Evolutionary conservation across 2,797 vertebrate genomes (phyloP).

Genomic region (Mallotus villosus): DNA sequence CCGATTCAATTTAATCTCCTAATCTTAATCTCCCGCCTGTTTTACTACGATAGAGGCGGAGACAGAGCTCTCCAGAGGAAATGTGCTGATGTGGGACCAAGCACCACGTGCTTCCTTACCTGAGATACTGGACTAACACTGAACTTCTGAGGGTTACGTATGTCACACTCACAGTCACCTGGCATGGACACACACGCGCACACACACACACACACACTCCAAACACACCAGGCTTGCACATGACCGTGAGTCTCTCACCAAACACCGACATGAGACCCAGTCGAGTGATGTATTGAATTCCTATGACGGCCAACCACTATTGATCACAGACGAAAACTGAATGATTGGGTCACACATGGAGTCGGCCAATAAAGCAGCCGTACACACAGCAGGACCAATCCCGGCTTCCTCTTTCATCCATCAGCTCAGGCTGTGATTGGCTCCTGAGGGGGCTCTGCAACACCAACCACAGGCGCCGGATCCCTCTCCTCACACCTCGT

Average conservation of each 20-base stretch:
- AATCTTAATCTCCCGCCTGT: slow-evolving; percentile 12
- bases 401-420: neutral
- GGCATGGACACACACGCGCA: neutral
- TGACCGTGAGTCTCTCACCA: neutral
- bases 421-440: neutral
- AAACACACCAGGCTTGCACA: neutral
- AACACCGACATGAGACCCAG: neutral
- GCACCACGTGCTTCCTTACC: no score
- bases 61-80: slow-evolving; percentile 49
- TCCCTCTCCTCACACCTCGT: no score
- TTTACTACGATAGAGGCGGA: slow-evolving; percentile 37
- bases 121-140: slow-evolving; percentile 8
- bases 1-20: slow-evolving; percentile 2
- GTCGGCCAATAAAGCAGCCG: neutral
- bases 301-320: neutral
- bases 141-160: neutral
- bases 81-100: slow-evolving; percentile 40
- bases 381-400: neutral
- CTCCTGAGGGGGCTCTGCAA: neutral
- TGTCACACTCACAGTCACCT: slow-evolving; percentile 45
- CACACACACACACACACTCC: neutral
- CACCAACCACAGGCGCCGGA: neutral
- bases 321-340: neutral
- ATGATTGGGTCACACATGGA: neutral
- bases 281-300: neutral